A percentile compares a stretch with the other conserved stretches of the same genome.
Conservation (phyloP, 2,888 invertebrate genomes). For the Bruchidius siliquastri region DNA sequence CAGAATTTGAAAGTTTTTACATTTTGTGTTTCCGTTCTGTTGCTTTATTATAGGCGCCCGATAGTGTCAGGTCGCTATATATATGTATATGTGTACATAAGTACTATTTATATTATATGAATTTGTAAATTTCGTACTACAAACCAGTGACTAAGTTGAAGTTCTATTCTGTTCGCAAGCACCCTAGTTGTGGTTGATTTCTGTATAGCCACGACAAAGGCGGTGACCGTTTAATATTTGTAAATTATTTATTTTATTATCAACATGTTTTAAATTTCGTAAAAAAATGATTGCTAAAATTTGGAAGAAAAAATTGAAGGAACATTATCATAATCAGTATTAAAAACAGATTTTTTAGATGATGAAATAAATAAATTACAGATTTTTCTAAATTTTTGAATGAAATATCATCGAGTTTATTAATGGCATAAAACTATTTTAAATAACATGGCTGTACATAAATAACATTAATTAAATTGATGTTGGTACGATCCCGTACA, state of each 20-base stretch:
- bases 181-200: background rate
- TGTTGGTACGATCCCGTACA: conserved; percentile 47
- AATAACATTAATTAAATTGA: conserved; percentile 41
- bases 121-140: conserved; percentile 43
- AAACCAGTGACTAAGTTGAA: conserved; percentile 26
- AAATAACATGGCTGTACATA: conserved; percentile 47
- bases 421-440: conserved; percentile 42
- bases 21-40: conserved; percentile 20
- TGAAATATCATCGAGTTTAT: conserved; percentile 39
- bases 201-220: background rate
- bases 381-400: conserved; percentile 33
- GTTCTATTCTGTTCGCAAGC: conserved; percentile 18
- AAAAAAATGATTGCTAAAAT: conserved; percentile 23
- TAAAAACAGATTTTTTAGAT: conserved; percentile 28
- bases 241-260: conserved; percentile 32
- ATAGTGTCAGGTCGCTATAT: conserved; percentile 30
- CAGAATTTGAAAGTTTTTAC: conserved; percentile 17
- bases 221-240: conserved; percentile 4
- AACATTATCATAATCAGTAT: conserved; percentile 38
- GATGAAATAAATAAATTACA: conserved; percentile 30
- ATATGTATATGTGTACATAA: conserved; percentile 38
- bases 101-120: conserved; percentile 33
- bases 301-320: conserved; percentile 26
- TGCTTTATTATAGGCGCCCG: conserved; percentile 20
- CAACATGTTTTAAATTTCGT: conserved; percentile 41